Base-by-base conservation (phyloP, 1,140 invertebrate species). In the Pseudomyrmex dendroicus region DNA sequence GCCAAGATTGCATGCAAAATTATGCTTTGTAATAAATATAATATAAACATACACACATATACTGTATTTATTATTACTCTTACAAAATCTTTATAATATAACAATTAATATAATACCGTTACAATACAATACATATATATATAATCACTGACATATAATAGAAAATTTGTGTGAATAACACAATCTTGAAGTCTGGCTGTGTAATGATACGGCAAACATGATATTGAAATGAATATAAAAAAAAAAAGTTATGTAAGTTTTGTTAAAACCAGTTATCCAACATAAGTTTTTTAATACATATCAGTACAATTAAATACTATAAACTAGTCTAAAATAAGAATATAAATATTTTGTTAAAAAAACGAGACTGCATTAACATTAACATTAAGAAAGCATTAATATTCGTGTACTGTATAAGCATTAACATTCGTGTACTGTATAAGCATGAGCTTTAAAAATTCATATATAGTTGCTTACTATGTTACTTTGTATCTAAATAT, bases 401-500 rank as follows among this genome's bases (percentile, higher is more conserved):
- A 1, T 74, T 59, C 54, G 44, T 2, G 2, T n/a, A n/a, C 56
- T 2, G 2, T n/a, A n/a, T 64, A 50, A 56, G 63, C 57, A 1
- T 59, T n/a, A n/a, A 73, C 48, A 1, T 74, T 59, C 54, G 44
- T 2, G 2, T n/a, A n/a, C 56, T 2, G 2, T n/a, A n/a, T 64
- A 50, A 56, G 63, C 57, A 1, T 59, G n/a, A 44, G 4, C 0
- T 25, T 78, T 68, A 50, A 77, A 35, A 35, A 35, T 17, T n/a
- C n/a, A 77, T 17, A 62, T 50, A 15, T 56, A 50, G 17, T 72
- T 56, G 2, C 8, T 54, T 9, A 17, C 15, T 85, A 88, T 86
- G 61, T 44, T 10, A 12, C 70, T 68, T 62, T 72, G 44, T 82
- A 63, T 77, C 22, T 86, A 56, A 66, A 84, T 91, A 25, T 84